Evolutionary conservation across 2,113 vertebrate genomes (phyloP), one percentile per base, ranked within the genome.

Genomic region (Chrysochloris asiatica): DNA sequence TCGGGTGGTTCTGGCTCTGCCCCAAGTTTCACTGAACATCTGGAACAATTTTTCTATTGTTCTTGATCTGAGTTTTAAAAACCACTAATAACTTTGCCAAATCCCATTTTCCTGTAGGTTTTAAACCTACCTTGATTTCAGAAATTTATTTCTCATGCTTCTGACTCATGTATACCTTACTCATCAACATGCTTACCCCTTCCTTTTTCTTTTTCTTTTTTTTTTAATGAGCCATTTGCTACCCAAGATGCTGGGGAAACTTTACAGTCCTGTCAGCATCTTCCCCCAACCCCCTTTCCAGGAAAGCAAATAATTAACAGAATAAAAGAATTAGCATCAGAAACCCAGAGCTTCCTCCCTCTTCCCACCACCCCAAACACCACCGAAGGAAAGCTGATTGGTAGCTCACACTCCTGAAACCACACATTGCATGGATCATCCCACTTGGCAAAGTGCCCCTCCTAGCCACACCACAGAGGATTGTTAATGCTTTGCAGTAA

Each of bases 21-120:
- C 77, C 92, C 96, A 97, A 92, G 26, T 86, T 89, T 77, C 41
- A 0, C n/a, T 59, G 88, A 95, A 95, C 95, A 97, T 95, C 96
- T 96, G 95, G 95, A 96, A 90, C 67, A 54, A 61, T 93, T 95
- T 96, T 86, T 92, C 93, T 71, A 94, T 95, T 96, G 90, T 96
- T 96, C 88, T 94, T 86, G 71, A 90, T 85, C 85, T 81, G 86
- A 93, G 83, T 96, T 93, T 93, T 83, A 83, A 90, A 93, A 93
- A 89, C 22, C 94, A 82, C 86, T 94, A 93, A 94, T 95, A 92
- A 95, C 93, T 95, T 90, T 56, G 65, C 89, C 89, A 84, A 88
- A 76, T 65, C 72, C 59, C 80, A 75, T 83, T 88, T 94, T 86
- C 67, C 75, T 77, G 86, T 54, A 2, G 54, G 76, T 72, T 82